Conservation (phyloP, 2,113 vertebrate species). For the Diadophis punctatus region DNA sequence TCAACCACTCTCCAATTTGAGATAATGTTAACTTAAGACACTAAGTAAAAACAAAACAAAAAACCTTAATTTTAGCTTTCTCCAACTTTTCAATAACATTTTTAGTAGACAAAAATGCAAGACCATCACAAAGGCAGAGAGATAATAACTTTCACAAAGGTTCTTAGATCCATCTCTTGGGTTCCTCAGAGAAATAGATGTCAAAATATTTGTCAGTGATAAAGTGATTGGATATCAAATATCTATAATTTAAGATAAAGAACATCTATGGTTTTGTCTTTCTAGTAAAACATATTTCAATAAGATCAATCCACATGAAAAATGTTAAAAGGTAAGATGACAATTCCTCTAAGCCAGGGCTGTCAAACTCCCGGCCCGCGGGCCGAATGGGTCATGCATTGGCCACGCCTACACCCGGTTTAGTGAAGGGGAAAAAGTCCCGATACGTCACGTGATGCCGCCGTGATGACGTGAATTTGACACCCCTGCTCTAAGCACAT, state of each 20-base stretch:
- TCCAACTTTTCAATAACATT: not conserved
- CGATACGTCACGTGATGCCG: no score
- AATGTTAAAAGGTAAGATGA: not conserved
- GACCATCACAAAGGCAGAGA: not conserved
- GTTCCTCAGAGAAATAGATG: not conserved
- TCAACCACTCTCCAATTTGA: not conserved
- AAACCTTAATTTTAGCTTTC: not conserved
- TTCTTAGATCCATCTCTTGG: not conserved
- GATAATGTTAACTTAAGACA: not conserved
- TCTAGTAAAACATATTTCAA: not conserved
- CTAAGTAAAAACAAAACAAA: not conserved
- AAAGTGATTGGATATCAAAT: not conserved
- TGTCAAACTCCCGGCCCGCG: no score
- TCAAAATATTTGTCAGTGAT: not conserved
- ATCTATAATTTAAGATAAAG: not conserved
- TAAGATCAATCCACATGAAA: not conserved
- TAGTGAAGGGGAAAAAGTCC: no score
- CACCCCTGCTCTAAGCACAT: not conserved
- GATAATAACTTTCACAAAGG: not conserved
- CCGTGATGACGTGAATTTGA: no score
- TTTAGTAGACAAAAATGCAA: not conserved
- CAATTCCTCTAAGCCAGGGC: not conserved
- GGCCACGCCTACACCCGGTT: no score
- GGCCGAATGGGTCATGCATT: no score
- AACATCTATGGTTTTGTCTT: not conserved